Conservation (phyloP, 2,888 invertebrate species). For the Hypena proboscidalis region DNA sequence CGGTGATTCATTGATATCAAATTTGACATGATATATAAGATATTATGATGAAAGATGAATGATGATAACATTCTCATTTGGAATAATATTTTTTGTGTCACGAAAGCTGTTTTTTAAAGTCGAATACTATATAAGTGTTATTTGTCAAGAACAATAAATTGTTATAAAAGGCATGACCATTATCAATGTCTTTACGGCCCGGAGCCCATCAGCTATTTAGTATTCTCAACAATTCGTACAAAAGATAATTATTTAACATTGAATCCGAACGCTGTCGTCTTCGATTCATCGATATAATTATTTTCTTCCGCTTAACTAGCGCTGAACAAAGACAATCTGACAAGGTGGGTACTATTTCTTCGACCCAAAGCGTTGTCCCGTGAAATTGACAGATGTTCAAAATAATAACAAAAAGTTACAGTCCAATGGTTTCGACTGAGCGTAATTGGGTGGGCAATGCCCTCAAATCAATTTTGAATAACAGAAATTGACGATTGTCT, state of each 20-base stretch:
- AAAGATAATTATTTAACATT: slow-evolving; percentile 49
- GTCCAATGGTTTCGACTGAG: slow-evolving; percentile 49
- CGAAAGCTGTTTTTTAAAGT: too few species aligned
- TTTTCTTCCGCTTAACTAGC: slow-evolving; percentile 72
- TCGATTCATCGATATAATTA: slow-evolving; percentile 66
- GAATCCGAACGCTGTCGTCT: slow-evolving; percentile 49
- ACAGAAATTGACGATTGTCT: slow-evolving; percentile 20
- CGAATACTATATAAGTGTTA: neutral
- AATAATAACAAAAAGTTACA: slow-evolving; percentile 68
- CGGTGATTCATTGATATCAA: too few species aligned
- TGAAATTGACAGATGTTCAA: slow-evolving; percentile 72
- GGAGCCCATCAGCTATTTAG: slow-evolving; percentile 4
- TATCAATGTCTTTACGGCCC: slow-evolving; percentile 8
- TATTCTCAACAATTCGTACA: slow-evolving; percentile 25
- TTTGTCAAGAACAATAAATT: neutral
- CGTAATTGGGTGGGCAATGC: slow-evolving; percentile 54
- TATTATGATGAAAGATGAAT: too few species aligned
- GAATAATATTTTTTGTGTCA: too few species aligned
- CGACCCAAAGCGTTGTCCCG: slow-evolving; percentile 61
- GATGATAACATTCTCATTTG: too few species aligned
- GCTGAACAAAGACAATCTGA: slow-evolving; percentile 64
- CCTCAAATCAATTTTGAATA: slow-evolving; percentile 54
- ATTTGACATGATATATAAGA: too few species aligned
- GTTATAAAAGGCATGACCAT: slow-evolving; percentile 3
- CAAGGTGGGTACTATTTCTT: slow-evolving; percentile 57